Evolutionary conservation across 2,888 invertebrate genomes (phyloP), one percentile per base, ranked within the genome.

Genomic region (Torymus auratus): DNA sequence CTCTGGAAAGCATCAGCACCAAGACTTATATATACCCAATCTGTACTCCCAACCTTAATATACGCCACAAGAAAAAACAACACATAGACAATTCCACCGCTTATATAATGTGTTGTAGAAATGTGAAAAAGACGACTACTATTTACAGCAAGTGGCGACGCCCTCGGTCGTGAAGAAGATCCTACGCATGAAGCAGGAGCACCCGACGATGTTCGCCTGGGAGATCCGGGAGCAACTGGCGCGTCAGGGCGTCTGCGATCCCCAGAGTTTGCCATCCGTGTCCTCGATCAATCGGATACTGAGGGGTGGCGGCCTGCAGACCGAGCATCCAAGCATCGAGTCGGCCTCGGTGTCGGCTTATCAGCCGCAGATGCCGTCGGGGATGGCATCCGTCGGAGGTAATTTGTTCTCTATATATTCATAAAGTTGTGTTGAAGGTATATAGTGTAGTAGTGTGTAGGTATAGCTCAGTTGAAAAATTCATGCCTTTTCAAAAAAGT

Each of bases 171-270:
- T 98, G 14, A 96, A 97, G 92, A 97, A 97, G 92, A 98, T 99
- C 85, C 94, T 98, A 53, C 95, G 97, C 5, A 94, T 97, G 87
- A 98, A 98, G 90, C 97, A 97, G 88, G 97, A 98, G 90, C 98
- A 98, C 91, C 98, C 98, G 0, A 96, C 97, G 5, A 96, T 98
- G 95, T 98, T 98, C 91, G 98, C 98, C 12, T 98, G 98, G 98
- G 98, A 98, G 92, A 98, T 98, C 84, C 93, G 98, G 0, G 96
- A 98, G 91, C 95, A 96, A 86, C 93, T 98, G 83, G 94, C 98
- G 75, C 94, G 96, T 65, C 97, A 98, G 87, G 94, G 97, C 78
- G 96, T 98, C 84, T 98, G 98, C 88, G 98, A 98, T 90, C 96
- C 96, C 0, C 96, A 95, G 90, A 95, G 96, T 82, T 96, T 98